A percentile compares a stretch with the other conserved stretches of the same genome.
phyloP scores from a whole-genome alignment of 2,888 invertebrate genomes.

The Apamea crenata region DNA sequence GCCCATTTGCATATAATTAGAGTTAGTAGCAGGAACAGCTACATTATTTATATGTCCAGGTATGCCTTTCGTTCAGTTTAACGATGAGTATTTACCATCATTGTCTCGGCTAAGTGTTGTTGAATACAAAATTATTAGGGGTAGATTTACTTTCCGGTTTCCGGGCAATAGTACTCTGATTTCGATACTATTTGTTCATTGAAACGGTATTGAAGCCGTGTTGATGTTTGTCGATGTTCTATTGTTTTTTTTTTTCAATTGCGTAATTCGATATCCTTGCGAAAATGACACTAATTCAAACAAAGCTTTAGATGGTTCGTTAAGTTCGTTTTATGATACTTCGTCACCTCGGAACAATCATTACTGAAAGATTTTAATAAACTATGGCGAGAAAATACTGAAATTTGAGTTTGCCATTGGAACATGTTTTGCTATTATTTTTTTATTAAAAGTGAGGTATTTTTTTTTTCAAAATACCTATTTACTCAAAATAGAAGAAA shows the following conservation, averaged over 20 bases:
- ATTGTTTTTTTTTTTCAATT: constrained; percentile 1
- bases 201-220: not conserved
- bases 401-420: not conserved
- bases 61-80: constrained; percentile 42
- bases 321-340: not conserved
- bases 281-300: not conserved
- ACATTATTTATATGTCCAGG: constrained; percentile 45
- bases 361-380: not conserved
- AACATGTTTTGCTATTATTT: not conserved
- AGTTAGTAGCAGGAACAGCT: constrained; percentile 42
- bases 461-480: not conserved
- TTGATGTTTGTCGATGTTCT: not conserved
- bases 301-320: not conserved
- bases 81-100: constrained; percentile 21
- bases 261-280: too few species aligned
- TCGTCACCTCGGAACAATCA: not conserved
- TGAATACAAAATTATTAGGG: constrained; percentile 11
- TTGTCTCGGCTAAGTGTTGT: constrained; percentile 33
- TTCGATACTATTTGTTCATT: constrained; percentile 19
- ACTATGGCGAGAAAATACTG: not conserved
- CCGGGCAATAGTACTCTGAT: constrained; percentile 10
- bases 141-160: constrained; percentile 27
- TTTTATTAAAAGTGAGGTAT: not conserved
- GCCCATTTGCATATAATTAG: constrained; percentile 57
- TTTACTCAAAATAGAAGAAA: not conserved